Conservation (phyloP, 2,888 invertebrate species). For the Dione vanillae region DNA sequence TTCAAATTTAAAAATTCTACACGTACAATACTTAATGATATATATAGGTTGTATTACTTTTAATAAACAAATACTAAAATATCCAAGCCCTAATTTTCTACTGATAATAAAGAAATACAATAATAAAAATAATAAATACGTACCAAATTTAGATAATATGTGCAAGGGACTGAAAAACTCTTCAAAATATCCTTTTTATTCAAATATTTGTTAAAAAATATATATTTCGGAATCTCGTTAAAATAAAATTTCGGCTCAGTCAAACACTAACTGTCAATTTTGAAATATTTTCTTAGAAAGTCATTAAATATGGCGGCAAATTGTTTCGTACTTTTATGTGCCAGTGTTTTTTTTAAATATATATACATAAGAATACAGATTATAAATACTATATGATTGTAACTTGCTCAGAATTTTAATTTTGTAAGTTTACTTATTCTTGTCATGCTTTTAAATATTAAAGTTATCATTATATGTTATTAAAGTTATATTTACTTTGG, state of each 20-base stretch:
- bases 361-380: not conserved
- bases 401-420: too few species aligned
- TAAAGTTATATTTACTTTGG: too few species aligned
- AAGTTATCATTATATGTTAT: too few species aligned
- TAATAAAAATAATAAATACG: not conserved
- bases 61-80: too few species aligned
- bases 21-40: too few species aligned
- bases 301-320: not conserved
- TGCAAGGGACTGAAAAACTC: not conserved
- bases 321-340: not conserved
- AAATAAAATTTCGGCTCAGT: constrained; percentile 22
- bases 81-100: too few species aligned
- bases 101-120: not conserved
- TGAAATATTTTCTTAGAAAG: constrained; percentile 54
- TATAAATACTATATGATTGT: not conserved
- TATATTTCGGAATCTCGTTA: constrained; percentile 15
- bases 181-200: not conserved
- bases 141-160: not conserved
- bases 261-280: constrained; percentile 65
- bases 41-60: too few species aligned
- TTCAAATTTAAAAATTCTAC: too few species aligned
- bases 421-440: too few species aligned
- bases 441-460: too few species aligned
- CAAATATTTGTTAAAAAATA: constrained; percentile 12
- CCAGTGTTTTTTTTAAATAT: not conserved